Evolutionary conservation across 2,113 vertebrate genomes (phyloP), one percentile per base, ranked within the genome.

Genomic region (Clarias batrachus): DNA sequence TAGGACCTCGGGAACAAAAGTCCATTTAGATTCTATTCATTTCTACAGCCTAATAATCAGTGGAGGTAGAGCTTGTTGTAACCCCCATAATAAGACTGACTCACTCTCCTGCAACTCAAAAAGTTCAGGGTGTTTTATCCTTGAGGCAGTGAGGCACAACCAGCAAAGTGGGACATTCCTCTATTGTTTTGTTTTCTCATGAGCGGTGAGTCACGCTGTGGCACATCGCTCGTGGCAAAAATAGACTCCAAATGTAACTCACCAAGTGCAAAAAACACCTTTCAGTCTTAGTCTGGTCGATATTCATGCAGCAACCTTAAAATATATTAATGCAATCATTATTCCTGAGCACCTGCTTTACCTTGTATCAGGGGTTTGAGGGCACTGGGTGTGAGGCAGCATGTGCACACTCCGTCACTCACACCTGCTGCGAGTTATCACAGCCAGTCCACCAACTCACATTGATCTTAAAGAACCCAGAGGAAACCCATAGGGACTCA

Each of bases 141-240:
- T n/a, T 23, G 16, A 33, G n/a, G 52, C 52, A 33, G 1, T 79
- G 27, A 78, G 25, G 5, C 54, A 59, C 14, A 78, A 56, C 14
- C 76, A 27, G 76, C 52, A 78, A 79, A 59, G 16, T 79, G 27
- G 77, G 54, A 79, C 27, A 79, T 59, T 79, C 54, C 52, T 79
- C n/a, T 13, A 21, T 56, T 59, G 54, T 79, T 79, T 79, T 79
- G 56, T 30, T 59, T 59, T 52, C 71, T 25, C 21, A 76, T 16
- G 12, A 76, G 41, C 52, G 73, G 73, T 76, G 73, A 76, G 41
- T 76, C 41, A 76, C 9, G 23, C 23, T 76, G 41, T 76, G 41
- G 71, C 71, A 74, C 71, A 48, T 41, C 21, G 71, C 71, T 48
- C 37, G 3, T 74, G 71, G 73, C 73, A 76, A 76, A 76, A 76